Evolutionary conservation across 2,113 vertebrate genomes (phyloP).

Genomic region (Tachycineta bicolor): DNA sequence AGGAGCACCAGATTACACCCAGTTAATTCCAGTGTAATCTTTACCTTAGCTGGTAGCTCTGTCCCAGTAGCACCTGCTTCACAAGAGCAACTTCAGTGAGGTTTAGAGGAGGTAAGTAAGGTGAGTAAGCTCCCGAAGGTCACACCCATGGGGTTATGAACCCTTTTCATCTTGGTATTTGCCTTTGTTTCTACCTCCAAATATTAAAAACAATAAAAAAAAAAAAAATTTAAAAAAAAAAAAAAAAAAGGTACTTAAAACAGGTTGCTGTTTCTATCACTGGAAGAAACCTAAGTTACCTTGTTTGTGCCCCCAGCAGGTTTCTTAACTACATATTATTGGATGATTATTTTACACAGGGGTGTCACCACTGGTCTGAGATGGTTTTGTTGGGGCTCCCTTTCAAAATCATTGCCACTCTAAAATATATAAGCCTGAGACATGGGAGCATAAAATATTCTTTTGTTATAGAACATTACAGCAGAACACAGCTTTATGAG

Average conservation of each 20-base stretch:
- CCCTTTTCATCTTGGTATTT: background rate
- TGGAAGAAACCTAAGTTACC: background rate
- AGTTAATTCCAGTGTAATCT: constrained; percentile 45
- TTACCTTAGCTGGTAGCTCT: constrained; percentile 45
- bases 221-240: background rate
- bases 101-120: constrained; percentile 13
- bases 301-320: background rate
- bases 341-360: background rate
- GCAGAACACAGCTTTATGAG: background rate
- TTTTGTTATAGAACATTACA: background rate
- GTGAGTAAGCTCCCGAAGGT: constrained; percentile 3
- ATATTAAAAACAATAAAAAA: background rate
- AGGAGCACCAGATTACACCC: background rate
- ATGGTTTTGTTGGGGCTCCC: background rate
- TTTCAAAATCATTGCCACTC: background rate
- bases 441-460: background rate
- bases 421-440: background rate
- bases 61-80: constrained; percentile 35
- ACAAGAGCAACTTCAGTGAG: background rate
- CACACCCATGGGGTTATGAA: background rate
- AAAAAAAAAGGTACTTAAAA: background rate
- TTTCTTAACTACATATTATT: background rate
- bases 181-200: background rate
- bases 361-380: background rate
- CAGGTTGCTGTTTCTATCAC: background rate